phyloP scores from a whole-genome alignment of 2,113 vertebrate genomes.

The Megaleporinus macrocephalus region DNA sequence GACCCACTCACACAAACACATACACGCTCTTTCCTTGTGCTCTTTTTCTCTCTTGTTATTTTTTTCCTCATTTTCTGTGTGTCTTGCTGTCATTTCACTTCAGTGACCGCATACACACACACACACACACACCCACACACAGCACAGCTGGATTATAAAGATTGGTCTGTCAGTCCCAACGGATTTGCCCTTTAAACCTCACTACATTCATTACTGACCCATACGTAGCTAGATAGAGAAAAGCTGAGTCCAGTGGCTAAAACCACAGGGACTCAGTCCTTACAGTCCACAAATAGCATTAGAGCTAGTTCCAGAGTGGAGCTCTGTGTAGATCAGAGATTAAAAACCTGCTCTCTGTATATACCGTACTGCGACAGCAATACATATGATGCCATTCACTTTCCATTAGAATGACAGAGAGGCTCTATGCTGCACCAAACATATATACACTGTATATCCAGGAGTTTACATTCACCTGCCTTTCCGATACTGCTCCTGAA shows the following conservation, averaged over 20 bases:
- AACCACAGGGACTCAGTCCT: neutral
- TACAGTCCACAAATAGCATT: neutral
- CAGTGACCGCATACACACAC: neutral
- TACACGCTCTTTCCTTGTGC: no score
- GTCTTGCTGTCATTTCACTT: neutral
- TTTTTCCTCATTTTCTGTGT: neutral
- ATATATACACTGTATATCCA: no score
- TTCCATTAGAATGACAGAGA: no score
- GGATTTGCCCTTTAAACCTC: conserved; percentile 26
- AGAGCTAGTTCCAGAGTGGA: neutral
- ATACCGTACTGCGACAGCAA: no score
- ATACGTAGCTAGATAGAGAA: neutral
- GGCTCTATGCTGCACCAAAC: no score
- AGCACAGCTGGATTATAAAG: conserved; percentile 17
- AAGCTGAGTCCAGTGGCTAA: neutral
- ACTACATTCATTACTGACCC: neutral
- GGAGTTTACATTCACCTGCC: no score
- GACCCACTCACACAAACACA: no score
- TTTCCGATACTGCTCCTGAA: no score
- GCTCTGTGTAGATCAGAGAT: no score
- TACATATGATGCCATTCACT: no score
- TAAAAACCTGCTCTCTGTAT: no score
- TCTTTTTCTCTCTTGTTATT: no score
- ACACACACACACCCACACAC: conserved; percentile 14
- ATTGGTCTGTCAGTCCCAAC: conserved; percentile 31